Percentiles rank a stretch among this genome's conserved stretches.
Evolutionary conservation across 2,797 vertebrate species (phyloP).

Genomic region (Heliangelus exortis): DNA sequence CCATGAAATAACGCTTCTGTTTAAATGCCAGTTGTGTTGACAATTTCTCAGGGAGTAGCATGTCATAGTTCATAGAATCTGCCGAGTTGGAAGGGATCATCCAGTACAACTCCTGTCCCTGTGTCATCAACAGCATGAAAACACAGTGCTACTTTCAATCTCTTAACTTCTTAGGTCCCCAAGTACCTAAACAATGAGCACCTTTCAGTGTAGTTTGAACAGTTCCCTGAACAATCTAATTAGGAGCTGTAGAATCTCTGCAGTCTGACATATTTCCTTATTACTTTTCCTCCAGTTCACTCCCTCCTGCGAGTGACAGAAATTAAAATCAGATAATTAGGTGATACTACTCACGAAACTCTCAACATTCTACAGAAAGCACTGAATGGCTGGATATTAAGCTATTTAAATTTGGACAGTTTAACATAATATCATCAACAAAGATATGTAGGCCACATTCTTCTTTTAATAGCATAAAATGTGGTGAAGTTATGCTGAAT

Average conservation of each 20-base stretch:
- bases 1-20: neutral
- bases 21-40: neutral
- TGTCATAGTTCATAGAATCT: too few species aligned
- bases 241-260: neutral
- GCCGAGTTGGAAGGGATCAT: too few species aligned
- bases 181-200: fast-evolving
- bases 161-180: neutral
- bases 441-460: neutral
- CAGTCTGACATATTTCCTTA: neutral
- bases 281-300: neutral
- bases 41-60: neutral
- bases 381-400: neutral
- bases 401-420: neutral
- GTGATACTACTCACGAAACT: neutral
- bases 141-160: neutral
- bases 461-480: neutral
- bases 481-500: neutral
- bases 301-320: neutral
- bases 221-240: neutral
- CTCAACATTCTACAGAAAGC: neutral
- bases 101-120: too few species aligned
- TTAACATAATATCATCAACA: neutral
- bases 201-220: neutral
- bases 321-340: neutral
- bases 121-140: neutral